A percentile compares a stretch with the other conserved stretches of the same genome.
Conservation (phyloP, 2,888 invertebrate species). For the Nymphalis polychloros region DNA sequence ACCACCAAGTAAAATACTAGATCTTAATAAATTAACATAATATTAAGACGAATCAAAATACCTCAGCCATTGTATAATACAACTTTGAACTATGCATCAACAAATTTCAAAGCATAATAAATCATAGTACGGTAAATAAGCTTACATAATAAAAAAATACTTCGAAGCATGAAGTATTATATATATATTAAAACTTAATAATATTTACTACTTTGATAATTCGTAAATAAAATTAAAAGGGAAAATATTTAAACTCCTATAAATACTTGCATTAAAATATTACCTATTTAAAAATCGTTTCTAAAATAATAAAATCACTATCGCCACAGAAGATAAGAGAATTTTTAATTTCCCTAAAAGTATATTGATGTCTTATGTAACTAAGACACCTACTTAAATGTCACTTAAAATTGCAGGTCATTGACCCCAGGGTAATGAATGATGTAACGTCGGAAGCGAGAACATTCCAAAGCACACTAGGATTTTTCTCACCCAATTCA, state of each 20-base stretch:
- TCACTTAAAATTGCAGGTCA: conserved; percentile 48
- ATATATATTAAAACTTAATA: background rate
- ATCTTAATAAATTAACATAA: too few species aligned
- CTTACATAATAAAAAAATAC: background rate
- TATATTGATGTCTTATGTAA: background rate
- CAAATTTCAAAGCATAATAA: conserved; percentile 1
- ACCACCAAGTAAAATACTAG: too few species aligned
- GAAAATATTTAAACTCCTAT: background rate
- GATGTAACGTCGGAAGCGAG: conserved; percentile 55
- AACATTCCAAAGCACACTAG: conserved; percentile 55
- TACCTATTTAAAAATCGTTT: too few species aligned
- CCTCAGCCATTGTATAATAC: background rate
- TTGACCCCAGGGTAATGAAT: conserved; percentile 50
- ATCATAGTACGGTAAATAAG: background rate
- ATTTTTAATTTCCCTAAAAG: background rate
- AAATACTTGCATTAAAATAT: too few species aligned
- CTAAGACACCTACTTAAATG: conserved; percentile 15
- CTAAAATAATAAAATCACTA: too few species aligned
- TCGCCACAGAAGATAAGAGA: too few species aligned
- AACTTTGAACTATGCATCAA: background rate
- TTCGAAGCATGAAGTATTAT: background rate
- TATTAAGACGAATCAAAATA: background rate
- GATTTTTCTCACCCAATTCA: conserved; percentile 64
- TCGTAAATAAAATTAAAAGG: background rate
- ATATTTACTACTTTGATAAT: background rate